A percentile compares a stretch with the other conserved stretches of the same genome.
Conservation (phyloP, 2,797 vertebrate species). For the Pseudochirops cupreus region DNA sequence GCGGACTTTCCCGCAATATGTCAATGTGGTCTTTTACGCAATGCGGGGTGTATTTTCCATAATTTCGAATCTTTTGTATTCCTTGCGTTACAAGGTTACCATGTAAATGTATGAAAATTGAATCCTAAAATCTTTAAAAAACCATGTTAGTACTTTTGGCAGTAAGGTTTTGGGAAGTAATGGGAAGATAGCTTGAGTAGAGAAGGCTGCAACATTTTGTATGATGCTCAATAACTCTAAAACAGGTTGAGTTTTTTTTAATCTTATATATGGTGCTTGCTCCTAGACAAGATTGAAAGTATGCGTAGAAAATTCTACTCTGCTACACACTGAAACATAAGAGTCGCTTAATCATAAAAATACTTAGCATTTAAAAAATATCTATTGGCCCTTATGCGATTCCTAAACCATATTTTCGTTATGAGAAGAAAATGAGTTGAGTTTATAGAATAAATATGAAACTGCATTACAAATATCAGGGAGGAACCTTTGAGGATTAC, state of each 20-base stretch:
- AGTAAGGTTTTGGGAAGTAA: neutral
- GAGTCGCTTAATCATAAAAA: conserved; percentile 54
- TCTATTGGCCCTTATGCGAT: conserved; percentile 40
- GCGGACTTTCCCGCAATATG: neutral
- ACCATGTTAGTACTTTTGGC: neutral
- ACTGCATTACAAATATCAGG: conserved; percentile 44
- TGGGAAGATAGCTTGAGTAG: neutral
- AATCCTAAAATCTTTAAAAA: conserved; percentile 32
- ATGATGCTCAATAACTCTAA: conserved; percentile 64
- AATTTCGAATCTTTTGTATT: conserved; percentile 49
- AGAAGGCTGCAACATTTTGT: neutral
- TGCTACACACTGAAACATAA: conserved; percentile 67
- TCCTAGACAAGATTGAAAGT: conserved; percentile 21
- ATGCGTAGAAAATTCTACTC: conserved; percentile 45
- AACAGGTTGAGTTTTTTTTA: conserved; percentile 7
- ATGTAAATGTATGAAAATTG: conserved; percentile 36
- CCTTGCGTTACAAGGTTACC: neutral
- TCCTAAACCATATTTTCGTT: conserved; percentile 58
- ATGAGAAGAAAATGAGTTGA: conserved; percentile 18
- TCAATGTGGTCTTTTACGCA: conserved; percentile 64
- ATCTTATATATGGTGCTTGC: conserved; percentile 41
- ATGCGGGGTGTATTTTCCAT: conserved; percentile 73
- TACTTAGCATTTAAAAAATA: conserved; percentile 70
- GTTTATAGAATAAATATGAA: conserved; percentile 52
- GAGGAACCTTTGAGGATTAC: conserved; percentile 39